Conservation (phyloP, 2,888 invertebrate species). For the Epiblema foenella region DNA sequence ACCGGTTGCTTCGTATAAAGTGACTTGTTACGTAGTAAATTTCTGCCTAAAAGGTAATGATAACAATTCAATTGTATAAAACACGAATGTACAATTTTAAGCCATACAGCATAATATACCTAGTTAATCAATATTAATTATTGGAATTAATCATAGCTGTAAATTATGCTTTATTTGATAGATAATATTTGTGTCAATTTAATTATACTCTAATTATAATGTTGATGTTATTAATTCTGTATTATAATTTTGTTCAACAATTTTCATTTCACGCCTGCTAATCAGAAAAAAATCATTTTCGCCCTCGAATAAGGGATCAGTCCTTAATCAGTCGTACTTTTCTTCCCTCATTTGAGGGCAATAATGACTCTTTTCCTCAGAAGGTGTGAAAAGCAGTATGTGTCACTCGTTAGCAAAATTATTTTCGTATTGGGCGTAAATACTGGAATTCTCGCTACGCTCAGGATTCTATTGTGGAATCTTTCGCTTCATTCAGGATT, state of each 20-base stretch:
- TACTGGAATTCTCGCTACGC: too few relatives aligned
- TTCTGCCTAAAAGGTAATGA: slow-evolving; percentile 3
- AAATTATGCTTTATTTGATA: slow-evolving; percentile 33
- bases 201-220: slow-evolving; percentile 23
- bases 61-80: not conserved
- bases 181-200: slow-evolving; percentile 34
- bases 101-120: slow-evolving; percentile 30
- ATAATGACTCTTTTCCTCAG: too few relatives aligned
- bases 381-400: too few relatives aligned
- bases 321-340: too few relatives aligned
- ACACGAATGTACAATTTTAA: slow-evolving; percentile 22
- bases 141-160: slow-evolving; percentile 23
- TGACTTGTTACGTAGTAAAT: slow-evolving; percentile 13
- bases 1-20: not conserved
- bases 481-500: too few relatives aligned
- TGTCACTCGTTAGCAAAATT: too few relatives aligned
- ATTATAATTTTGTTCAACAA: not conserved
- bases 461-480: too few relatives aligned
- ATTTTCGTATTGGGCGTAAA: too few relatives aligned
- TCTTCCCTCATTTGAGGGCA: too few relatives aligned
- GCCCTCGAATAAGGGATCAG: too few relatives aligned
- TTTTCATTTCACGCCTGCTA: too few relatives aligned
- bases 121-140: slow-evolving; percentile 9
- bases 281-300: too few relatives aligned
- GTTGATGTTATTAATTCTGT: slow-evolving; percentile 28